Evolutionary conservation across 1,140 invertebrate genomes (phyloP).

Genomic region (Lasioglossum albipes): DNA sequence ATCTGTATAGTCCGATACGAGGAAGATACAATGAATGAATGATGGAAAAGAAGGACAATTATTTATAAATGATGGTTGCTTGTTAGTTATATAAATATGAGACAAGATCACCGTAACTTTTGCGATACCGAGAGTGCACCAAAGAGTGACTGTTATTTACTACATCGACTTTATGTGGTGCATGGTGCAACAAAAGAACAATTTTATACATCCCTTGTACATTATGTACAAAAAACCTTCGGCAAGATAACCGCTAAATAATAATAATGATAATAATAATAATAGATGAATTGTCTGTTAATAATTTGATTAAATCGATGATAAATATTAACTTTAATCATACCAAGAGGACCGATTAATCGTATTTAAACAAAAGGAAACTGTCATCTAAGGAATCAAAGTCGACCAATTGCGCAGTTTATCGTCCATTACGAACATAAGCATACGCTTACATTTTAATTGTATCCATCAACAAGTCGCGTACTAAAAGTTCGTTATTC

Average conservation of each 20-base stretch:
- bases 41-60: slow-evolving; percentile 3
- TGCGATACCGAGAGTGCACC: slow-evolving; percentile 6
- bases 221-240: slow-evolving; percentile 49
- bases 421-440: slow-evolving; percentile 2
- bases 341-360: slow-evolving; percentile 25
- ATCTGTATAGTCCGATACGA: slow-evolving; percentile 21
- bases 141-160: slow-evolving; percentile 8
- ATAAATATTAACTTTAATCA: slow-evolving; percentile 15
- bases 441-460: slow-evolving; percentile 36
- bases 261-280: background rate
- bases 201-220: slow-evolving; percentile 35
- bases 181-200: background rate
- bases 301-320: background rate
- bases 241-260: slow-evolving; percentile 26
- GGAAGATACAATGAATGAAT: slow-evolving; percentile 15
- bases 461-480: slow-evolving; percentile 17
- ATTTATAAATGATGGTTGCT: slow-evolving; percentile 17
- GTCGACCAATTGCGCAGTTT: slow-evolving; percentile 9
- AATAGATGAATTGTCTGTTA: background rate
- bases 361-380: slow-evolving; percentile 13
- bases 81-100: slow-evolving; percentile 32
- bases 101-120: background rate
- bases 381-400: slow-evolving; percentile 12
- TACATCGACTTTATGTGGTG: slow-evolving; percentile 17
- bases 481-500: slow-evolving; percentile 24